Conservation (phyloP, 2,113 vertebrate species). For the Scomber japonicus region DNA sequence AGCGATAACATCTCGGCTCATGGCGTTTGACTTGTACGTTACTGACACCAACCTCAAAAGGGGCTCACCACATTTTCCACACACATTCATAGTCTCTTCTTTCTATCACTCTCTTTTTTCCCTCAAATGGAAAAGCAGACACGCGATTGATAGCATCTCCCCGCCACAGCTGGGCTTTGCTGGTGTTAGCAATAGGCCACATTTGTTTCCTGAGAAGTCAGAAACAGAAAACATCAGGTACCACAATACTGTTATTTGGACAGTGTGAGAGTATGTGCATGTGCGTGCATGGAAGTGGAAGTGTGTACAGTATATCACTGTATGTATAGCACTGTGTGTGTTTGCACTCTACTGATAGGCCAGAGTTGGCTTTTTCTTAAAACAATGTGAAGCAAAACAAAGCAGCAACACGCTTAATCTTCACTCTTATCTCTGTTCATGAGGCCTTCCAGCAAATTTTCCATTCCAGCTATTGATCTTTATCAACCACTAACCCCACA, state of each 20-base stretch:
- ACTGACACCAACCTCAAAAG: conserved; percentile 72
- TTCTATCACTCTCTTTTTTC: conserved; percentile 56
- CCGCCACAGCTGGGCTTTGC: conserved; percentile 69
- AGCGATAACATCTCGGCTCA: conserved; percentile 86
- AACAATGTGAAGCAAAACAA: conserved; percentile 65
- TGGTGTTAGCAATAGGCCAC: conserved; percentile 66
- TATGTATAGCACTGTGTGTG: conserved; percentile 34
- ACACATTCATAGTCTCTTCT: conserved; percentile 33
- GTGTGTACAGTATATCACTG: conserved; percentile 4
- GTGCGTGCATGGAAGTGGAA: not conserved
- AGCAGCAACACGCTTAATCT: conserved; percentile 85
- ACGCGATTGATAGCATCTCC: conserved; percentile 65
- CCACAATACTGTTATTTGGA: conserved; percentile 57
- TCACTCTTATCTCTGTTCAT: conserved; percentile 87
- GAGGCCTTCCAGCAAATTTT: conserved; percentile 88
- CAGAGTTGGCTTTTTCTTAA: conserved; percentile 8
- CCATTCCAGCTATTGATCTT: conserved; percentile 87
- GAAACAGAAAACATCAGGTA: conserved; percentile 83
- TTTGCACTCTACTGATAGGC: not conserved
- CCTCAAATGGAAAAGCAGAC: conserved; percentile 50
- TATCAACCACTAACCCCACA: conserved; percentile 84
- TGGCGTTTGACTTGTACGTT: conserved; percentile 83
- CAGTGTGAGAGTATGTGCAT: conserved; percentile 24
- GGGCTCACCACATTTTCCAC: conserved; percentile 52
- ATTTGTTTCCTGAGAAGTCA: conserved; percentile 90